Conservation (phyloP, 92 coral and sea anemone genomes). For the Epizoanthus ramosus region DNA sequence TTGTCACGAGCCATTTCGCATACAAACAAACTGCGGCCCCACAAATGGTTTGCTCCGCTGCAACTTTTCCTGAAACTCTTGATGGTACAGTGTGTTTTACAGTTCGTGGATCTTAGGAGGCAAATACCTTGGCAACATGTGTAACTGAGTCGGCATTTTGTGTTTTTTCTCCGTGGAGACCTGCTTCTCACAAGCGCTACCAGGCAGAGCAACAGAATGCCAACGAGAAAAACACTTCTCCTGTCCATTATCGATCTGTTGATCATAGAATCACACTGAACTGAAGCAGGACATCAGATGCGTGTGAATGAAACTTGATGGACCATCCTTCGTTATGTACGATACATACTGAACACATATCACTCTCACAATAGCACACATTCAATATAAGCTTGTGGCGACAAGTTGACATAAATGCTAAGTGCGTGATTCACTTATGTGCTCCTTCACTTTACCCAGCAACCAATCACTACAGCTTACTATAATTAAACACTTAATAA, state of each 20-base stretch:
- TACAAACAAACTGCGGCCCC: not conserved
- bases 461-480: too few species aligned
- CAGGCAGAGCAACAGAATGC: not conserved
- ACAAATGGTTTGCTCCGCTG: not conserved
- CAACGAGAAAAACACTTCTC: not conserved
- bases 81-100: conserved; percentile 3
- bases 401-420: too few species aligned
- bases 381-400: too few species aligned
- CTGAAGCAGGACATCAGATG: too few species aligned
- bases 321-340: too few species aligned
- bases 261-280: too few species aligned
- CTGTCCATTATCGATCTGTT: not conserved
- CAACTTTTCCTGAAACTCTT: conserved; percentile 9
- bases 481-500: too few species aligned
- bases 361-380: too few species aligned
- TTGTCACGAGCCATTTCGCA: conserved; percentile 1
- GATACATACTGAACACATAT: too few species aligned
- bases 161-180: not conserved
- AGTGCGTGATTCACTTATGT: too few species aligned
- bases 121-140: conserved; percentile 12
- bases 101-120: not conserved
- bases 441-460: too few species aligned
- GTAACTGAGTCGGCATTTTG: not conserved
- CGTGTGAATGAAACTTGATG: too few species aligned
- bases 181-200: not conserved